Base-by-base conservation (phyloP, 2,113 vertebrate species). In the Syrrhaptes paradoxus region DNA sequence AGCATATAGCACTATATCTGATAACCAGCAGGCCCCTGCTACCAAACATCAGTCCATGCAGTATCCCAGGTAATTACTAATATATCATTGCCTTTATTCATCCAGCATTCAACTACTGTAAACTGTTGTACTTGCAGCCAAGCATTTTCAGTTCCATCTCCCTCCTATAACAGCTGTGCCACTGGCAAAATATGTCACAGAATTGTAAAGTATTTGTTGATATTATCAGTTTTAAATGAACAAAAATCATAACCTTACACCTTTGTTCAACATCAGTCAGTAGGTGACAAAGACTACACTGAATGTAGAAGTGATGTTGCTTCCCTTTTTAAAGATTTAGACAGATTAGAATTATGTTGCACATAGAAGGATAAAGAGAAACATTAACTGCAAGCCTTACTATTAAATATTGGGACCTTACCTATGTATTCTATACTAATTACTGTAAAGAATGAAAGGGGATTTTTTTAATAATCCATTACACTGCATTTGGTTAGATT, bases 41-140 rank as follows among this genome's bases (percentile, higher is more conserved):
- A 52, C 41, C 17, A 75, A 77, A 92, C 84, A 96, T 94, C 92
- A 95, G 92, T 66, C 75, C 85, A 49, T 28, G 66, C 32, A 45
- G 59, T 66, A 87, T 26, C 38, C 32, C n/a, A 62, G 66, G 61
- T 63, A 89, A 86, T 79, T 87, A 89, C 82, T 71, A 88, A 52
- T 54, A 17, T 38, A 70, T 55, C 70, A 81, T 38, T 70, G 70
- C 76, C 74, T 92, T 61, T 67, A 61, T 32, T 87, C 54, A 22
- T 61, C 43, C 34, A 51, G 52, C 36, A 36, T 25, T 22, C 72
- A 88, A 21, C 65, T 51, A 68, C 13, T 36, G 34, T 51, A 22
- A 63, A 67, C 59, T 26, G 11, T n/a, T 89, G 32, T 51, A 58
- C 78, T 75, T 7, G 11, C 34, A 80, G 66, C 55, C 19, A 57